Percentiles rank a stretch among this genome's conserved stretches.
phyloP scores from a whole-genome alignment of 2,888 invertebrate species.

The Watsonalla binaria region DNA sequence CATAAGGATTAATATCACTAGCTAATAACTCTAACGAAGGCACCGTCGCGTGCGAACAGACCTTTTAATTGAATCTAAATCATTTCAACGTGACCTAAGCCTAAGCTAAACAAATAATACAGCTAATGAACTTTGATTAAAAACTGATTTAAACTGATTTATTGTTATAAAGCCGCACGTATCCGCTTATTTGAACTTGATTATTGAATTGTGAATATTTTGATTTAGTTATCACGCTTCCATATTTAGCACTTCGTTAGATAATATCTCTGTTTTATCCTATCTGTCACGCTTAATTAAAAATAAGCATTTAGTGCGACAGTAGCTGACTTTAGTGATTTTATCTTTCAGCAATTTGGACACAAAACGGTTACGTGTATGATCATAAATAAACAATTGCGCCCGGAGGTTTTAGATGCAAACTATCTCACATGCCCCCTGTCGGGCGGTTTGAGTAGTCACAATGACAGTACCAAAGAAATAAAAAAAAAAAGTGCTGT shows the following conservation, averaged over 20 bases:
- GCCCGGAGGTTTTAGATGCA: too few relatives aligned
- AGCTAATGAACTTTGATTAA: conserved; percentile 66
- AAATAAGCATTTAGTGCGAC: background rate
- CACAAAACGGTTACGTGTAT: background rate
- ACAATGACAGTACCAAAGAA: too few relatives aligned
- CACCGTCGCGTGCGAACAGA: too few relatives aligned
- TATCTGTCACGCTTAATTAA: conserved; percentile 1
- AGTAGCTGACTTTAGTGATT: background rate
- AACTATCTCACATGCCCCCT: too few relatives aligned
- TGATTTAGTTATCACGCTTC: conserved; percentile 45
- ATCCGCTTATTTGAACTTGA: conserved; percentile 26
- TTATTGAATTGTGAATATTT: conserved; percentile 24
- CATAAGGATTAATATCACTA: too few relatives aligned
- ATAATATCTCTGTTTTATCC: conserved; percentile 12
- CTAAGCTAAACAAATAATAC: conserved; percentile 48
- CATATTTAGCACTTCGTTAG: conserved; percentile 15
- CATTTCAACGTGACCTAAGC: conserved; percentile 56
- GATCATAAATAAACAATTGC: too few relatives aligned
- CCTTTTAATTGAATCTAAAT: conserved; percentile 63
- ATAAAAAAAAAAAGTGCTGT: too few relatives aligned
- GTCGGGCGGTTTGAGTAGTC: too few relatives aligned
- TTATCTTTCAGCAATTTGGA: background rate
- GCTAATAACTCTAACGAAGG: too few relatives aligned
- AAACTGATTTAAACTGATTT: conserved; percentile 62
- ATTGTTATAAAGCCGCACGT: conserved; percentile 42